Base-by-base conservation (phyloP, 2,113 vertebrate species). In the Kryptolebias marmoratus region DNA sequence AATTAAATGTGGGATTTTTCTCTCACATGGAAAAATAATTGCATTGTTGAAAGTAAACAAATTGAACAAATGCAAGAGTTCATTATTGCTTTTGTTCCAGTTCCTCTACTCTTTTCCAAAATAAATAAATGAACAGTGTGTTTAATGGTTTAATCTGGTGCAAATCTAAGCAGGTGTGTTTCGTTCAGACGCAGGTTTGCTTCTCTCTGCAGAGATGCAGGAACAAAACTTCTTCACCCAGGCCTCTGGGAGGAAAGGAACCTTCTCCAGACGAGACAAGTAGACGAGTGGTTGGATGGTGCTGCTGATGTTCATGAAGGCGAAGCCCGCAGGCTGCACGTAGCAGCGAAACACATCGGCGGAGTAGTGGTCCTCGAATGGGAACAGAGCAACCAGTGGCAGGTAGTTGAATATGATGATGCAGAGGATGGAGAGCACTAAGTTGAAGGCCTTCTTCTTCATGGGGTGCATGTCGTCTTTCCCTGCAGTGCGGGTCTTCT, bases 391-490 rank as follows among this genome's bases (percentile, higher is more conserved):
- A 3, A 94, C 93, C 5, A 75, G 90, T 4, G 93, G 94, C 59
- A 94, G 85, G 82, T 95, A 94, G 92, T 92, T 93, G 57, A 72
- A 88, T n/a, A 94, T 42, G 14, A 93, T 89, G 45, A 94, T 91
- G 50, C 84, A 82, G 14, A 93, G 86, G 77, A 94, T 90, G 5
- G 90, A 93, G 8, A 92, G 90, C 60, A 95, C 93, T 59, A 79
- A 88, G 73, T 92, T 94, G 64, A 94, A 95, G 28, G 94, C 94
- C 28, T 86, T 94, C 81, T 89, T 93, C 86, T 94, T 94, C 92
- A 94, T 92, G 30, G 94, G 94, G 57, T 94, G 92, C 92, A 94
- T 94, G 56, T 92, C 87, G 5, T 94, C 92, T 69, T 93, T 94
- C 5, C 92, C 88, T 4, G 79, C 74, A 0, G 89, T 61, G 0